phyloP scores from a whole-genome alignment of 2,888 invertebrate genomes.

The Xestia sexstrigata region DNA sequence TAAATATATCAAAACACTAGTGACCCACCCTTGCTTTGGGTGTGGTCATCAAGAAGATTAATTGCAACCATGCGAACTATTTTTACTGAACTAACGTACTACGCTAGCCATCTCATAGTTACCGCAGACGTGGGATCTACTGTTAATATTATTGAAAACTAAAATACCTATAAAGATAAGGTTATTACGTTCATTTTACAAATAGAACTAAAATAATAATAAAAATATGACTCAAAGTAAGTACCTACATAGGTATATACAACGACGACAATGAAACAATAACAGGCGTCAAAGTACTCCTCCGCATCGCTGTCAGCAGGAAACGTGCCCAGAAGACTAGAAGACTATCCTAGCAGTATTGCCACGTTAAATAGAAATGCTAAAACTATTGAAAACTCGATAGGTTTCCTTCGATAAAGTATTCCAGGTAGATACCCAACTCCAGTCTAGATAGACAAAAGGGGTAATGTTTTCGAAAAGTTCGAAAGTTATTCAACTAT shows the following conservation, averaged over 20 bases:
- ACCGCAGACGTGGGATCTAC: neutral
- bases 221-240: too few species aligned
- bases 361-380: neutral
- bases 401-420: neutral
- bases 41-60: neutral
- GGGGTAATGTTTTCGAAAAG: slow-evolving; percentile 24
- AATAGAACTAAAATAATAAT: too few species aligned
- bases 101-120: neutral
- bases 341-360: too few species aligned
- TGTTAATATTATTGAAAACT: neutral
- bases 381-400: neutral
- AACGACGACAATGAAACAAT: too few species aligned
- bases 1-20: neutral
- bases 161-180: too few species aligned
- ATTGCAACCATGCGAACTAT: neutral
- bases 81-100: neutral
- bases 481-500: slow-evolving; percentile 39
- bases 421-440: neutral
- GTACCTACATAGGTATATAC: too few species aligned
- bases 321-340: neutral
- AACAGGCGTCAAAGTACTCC: too few species aligned
- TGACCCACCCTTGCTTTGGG: neutral
- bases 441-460: slow-evolving; percentile 23
- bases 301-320: too few species aligned
- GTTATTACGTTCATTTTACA: too few species aligned